Conservation (phyloP, 2,888 invertebrate species). For the Sisyra terminalis region DNA sequence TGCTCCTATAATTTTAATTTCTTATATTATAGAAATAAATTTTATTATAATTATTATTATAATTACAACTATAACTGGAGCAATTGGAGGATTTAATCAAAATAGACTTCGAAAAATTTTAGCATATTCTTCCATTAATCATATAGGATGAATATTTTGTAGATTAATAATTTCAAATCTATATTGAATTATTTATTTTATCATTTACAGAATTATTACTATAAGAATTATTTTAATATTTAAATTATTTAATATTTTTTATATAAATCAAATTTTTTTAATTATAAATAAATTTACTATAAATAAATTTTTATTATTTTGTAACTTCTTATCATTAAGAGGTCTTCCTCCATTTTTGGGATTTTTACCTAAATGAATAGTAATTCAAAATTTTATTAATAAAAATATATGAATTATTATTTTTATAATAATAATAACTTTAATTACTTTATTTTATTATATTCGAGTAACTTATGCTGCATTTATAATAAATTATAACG, state of each 20-base stretch:
- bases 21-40: conserved; percentile 33
- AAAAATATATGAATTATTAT: conserved; percentile 27
- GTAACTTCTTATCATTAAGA: conserved; percentile 38
- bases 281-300: conserved; percentile 23
- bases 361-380: conserved; percentile 41
- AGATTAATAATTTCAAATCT: conserved; percentile 28
- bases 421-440: conserved; percentile 32
- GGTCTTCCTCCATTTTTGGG: conserved; percentile 42
- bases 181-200: too few relatives aligned
- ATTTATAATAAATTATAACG: conserved; percentile 30
- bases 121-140: too few relatives aligned
- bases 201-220: too few relatives aligned
- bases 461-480: conserved; percentile 33
- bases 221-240: conserved; percentile 30
- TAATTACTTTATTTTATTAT: conserved; percentile 38
- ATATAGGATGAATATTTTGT: too few relatives aligned
- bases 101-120: too few relatives aligned
- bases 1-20: too few relatives aligned
- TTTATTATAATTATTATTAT: conserved; percentile 30
- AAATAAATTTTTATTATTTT: conserved; percentile 32
- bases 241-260: conserved; percentile 30
- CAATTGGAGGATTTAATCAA: too few relatives aligned
- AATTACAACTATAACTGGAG: conserved; percentile 30
- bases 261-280: conserved; percentile 34
- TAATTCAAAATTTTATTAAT: conserved; percentile 33